Conservation (phyloP, 1,140 invertebrate genomes). For the Planococcus citri region DNA sequence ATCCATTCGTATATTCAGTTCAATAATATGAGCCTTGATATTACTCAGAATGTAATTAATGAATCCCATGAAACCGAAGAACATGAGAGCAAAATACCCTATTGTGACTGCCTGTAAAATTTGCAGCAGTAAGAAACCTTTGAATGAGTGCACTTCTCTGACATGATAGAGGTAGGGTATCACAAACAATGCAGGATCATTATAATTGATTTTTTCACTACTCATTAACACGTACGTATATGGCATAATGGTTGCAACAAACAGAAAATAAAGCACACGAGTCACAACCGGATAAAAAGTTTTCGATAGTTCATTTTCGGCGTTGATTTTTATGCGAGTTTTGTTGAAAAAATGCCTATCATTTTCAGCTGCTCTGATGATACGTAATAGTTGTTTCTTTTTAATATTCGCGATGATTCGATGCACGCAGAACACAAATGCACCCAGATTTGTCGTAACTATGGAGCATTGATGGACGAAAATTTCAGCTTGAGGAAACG, state of each 20-base stretch:
- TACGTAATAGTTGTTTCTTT: not conserved
- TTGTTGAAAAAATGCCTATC: not conserved
- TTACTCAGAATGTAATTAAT: not conserved
- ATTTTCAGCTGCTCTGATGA: not conserved
- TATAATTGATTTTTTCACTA: not conserved
- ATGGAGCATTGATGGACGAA: too few species aligned
- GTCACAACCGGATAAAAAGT: too few species aligned
- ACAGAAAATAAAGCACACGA: too few species aligned
- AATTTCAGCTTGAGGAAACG: too few species aligned
- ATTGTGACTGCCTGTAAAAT: not conserved
- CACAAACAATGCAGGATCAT: not conserved
- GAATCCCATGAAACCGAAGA: not conserved
- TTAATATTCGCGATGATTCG: not conserved
- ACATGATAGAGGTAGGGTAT: not conserved
- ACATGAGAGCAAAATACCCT: not conserved
- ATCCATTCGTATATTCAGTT: not conserved
- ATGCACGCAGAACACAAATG: not conserved
- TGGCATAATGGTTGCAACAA: too few species aligned
- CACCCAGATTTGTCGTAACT: too few species aligned
- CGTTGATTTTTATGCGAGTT: not conserved
- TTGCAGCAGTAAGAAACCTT: not conserved
- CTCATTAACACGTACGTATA: too few species aligned
- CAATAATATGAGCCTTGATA: not conserved
- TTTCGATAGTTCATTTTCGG: not conserved
- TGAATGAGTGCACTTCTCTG: not conserved